phyloP scores from a whole-genome alignment of 2,888 invertebrate species.

The Adelognathus sp. region DNA sequence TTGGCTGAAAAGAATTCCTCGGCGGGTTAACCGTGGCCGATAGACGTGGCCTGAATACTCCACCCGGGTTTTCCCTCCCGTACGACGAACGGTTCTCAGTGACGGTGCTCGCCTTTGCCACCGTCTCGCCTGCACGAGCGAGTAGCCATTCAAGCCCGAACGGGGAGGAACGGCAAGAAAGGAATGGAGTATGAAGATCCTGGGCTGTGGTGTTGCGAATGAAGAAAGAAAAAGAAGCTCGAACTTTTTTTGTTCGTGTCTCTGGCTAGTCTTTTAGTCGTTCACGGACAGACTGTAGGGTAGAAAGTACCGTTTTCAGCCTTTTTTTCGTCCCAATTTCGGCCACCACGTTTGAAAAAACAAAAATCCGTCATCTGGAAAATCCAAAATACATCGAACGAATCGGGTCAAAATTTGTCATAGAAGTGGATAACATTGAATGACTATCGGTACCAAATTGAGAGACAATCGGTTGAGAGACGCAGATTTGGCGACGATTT shows the following conservation, averaged over 20 bases:
- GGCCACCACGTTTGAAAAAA: too few species aligned
- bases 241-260: background rate
- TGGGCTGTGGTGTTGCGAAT: background rate
- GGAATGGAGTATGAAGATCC: background rate
- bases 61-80: slow-evolving; percentile 20
- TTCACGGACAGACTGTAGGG: too few species aligned
- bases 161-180: background rate
- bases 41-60: slow-evolving; percentile 50
- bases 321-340: too few species aligned
- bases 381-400: too few species aligned
- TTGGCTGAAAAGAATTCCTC: slow-evolving; percentile 54
- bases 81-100: slow-evolving; percentile 40
- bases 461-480: too few species aligned
- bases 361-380: too few species aligned
- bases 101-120: slow-evolving; percentile 4
- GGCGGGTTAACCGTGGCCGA: slow-evolving; percentile 46
- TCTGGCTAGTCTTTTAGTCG: too few species aligned
- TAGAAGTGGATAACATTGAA: too few species aligned
- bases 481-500: too few species aligned
- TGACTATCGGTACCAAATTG: too few species aligned
- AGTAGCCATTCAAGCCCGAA: slow-evolving; percentile 25
- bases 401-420: too few species aligned
- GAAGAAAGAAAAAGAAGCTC: slow-evolving; percentile 1
- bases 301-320: too few species aligned
- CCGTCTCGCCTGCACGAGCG: slow-evolving; percentile 10